These are phyloP conservation scores for Philereme vetulata DNA, from an alignment of 2,888 invertebrate species.

Conservation along the genomic window DNA sequence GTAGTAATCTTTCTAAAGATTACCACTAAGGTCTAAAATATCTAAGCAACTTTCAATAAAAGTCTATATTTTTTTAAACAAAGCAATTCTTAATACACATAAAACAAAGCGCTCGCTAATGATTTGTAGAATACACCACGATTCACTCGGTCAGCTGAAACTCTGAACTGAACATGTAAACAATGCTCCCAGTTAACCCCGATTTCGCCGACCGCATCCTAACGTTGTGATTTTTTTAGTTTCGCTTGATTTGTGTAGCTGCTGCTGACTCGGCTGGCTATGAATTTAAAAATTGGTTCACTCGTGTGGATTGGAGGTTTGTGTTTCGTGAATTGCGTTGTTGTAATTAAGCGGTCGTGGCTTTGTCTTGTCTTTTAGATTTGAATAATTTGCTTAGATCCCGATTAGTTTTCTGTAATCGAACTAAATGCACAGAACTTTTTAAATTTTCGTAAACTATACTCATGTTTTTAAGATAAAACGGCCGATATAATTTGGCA, in stretches of 20 bases:
- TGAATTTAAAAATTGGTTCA: conserved; percentile 42
- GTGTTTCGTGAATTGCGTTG: background rate
- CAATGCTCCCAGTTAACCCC: conserved; percentile 67
- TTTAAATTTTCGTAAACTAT: too few relatives aligned
- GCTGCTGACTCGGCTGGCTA: conserved; percentile 50
- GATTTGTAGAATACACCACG: conserved; percentile 53
- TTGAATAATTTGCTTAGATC: too few relatives aligned
- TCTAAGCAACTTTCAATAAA: too few relatives aligned
- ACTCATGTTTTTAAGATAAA: too few relatives aligned
- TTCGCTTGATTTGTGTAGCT: conserved; percentile 62
- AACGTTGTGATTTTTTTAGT: conserved; percentile 57
- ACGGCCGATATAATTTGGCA: too few relatives aligned
- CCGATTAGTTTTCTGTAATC: too few relatives aligned
- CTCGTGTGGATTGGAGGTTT: conserved; percentile 4
- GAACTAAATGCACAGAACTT: too few relatives aligned
- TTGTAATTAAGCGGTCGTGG: background rate
- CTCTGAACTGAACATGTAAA: conserved; percentile 60
- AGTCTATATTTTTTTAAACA: too few relatives aligned
- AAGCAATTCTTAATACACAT: conserved; percentile 3
- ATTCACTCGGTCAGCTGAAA: conserved; percentile 47
- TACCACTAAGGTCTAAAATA: too few relatives aligned
- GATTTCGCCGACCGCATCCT: conserved; percentile 57
- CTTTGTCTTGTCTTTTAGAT: too few relatives aligned
- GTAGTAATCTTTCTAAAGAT: too few relatives aligned
- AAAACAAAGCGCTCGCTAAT: conserved; percentile 33